These are phyloP conservation scores for Cantharis rufa DNA, from an alignment of 2,888 invertebrate species.

Conservation along the genomic window DNA sequence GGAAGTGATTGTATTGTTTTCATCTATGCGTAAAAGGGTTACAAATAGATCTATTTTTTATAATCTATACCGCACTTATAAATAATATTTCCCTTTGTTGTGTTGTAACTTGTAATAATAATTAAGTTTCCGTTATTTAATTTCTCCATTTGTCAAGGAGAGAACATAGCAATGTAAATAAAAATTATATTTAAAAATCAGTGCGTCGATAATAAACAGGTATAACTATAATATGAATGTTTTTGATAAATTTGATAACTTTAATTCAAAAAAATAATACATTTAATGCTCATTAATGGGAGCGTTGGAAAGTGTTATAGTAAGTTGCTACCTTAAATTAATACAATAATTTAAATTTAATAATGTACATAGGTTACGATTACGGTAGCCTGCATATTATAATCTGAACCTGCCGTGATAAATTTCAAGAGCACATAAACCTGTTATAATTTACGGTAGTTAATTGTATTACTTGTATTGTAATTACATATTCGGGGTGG, in stretches of 20 bases:
- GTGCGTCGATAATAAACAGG: no score
- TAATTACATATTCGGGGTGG: conserved; percentile 26
- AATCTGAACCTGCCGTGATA: background rate
- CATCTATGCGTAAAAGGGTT: conserved; percentile 42
- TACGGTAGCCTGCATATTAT: background rate
- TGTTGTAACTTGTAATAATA: background rate
- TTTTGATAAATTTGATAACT: no score
- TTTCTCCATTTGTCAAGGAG: background rate
- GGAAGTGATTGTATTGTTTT: conserved; percentile 41
- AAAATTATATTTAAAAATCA: no score
- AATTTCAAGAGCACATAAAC: conserved; percentile 8
- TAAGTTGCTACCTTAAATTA: background rate
- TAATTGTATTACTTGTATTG: conserved; percentile 16
- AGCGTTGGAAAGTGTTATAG: conserved; percentile 2
- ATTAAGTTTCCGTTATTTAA: background rate
- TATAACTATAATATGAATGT: no score
- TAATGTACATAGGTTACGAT: background rate
- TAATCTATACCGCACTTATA: background rate
- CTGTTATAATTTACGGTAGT: conserved; percentile 25
- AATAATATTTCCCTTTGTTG: background rate
- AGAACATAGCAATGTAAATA: background rate
- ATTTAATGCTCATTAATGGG: background rate
- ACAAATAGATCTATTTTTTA: conserved; percentile 28
- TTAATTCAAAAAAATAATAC: no score
- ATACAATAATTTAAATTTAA: conserved; percentile 9